phyloP scores from a whole-genome alignment of 2,797 vertebrate species.

The Chromis chromis region DNA sequence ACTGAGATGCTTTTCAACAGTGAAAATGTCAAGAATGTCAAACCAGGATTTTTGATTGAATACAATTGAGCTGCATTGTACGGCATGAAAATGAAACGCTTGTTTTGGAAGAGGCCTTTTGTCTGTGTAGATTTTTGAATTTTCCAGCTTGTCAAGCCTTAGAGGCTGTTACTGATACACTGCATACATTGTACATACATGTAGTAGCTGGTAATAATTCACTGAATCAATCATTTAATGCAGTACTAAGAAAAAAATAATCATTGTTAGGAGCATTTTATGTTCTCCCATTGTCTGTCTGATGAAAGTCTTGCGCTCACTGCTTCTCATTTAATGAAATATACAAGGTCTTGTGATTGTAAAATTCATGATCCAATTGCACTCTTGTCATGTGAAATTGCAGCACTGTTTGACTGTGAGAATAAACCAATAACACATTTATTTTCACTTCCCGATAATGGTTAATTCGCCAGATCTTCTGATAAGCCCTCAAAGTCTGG shows the following conservation, averaged over 20 bases:
- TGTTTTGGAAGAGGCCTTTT: conserved; percentile 21
- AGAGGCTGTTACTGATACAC: conserved; percentile 1
- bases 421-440: not conserved
- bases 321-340: not conserved
- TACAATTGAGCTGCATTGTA: conserved; percentile 6
- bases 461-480: conserved; percentile 3
- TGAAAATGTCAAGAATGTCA: conserved; percentile 39
- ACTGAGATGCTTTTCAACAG: conserved; percentile 15
- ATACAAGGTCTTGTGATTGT: not conserved
- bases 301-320: not conserved
- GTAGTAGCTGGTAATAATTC: not conserved
- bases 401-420: not conserved
- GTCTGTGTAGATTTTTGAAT: not conserved
- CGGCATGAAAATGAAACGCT: not conserved
- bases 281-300: not conserved
- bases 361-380: not conserved
- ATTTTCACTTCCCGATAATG: not conserved
- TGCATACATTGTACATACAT: not conserved
- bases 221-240: not conserved
- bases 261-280: not conserved
- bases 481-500: conserved; percentile 12
- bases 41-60: conserved; percentile 11
- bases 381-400: not conserved
- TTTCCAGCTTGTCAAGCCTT: conserved; percentile 10
- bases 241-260: not conserved